Evolutionary conservation across 2,113 vertebrate species (phyloP).

Genomic region (Crotalus horridus): DNA sequence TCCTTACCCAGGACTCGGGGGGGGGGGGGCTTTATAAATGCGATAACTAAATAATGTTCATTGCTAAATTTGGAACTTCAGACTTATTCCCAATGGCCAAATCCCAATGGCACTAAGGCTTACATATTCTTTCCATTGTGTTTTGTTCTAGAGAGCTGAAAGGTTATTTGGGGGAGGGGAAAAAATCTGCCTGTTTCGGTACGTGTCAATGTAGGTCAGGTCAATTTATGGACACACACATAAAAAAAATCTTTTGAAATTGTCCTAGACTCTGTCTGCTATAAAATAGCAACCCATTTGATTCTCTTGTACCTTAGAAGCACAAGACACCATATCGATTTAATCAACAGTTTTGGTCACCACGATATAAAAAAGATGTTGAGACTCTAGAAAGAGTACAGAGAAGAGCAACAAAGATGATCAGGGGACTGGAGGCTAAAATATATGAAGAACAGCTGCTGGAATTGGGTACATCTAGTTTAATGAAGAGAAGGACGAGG

Average conservation of each 20-base stretch:
- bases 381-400: too few relatives aligned
- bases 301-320: too few relatives aligned
- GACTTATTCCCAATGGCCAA: background rate
- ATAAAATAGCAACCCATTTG: too few relatives aligned
- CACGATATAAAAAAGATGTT: too few relatives aligned
- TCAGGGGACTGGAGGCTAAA: too few relatives aligned
- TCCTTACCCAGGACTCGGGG: too few relatives aligned
- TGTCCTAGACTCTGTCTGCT: background rate
- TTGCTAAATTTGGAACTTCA: background rate
- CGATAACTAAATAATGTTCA: background rate
- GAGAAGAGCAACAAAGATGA: too few relatives aligned
- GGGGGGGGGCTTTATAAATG: background rate
- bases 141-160: background rate
- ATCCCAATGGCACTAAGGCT: background rate
- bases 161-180: background rate
- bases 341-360: too few relatives aligned
- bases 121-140: background rate
- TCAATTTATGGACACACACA: background rate
- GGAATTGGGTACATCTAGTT: too few relatives aligned
- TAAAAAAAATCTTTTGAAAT: background rate
- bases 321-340: too few relatives aligned
- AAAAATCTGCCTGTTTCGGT: background rate
- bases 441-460: too few relatives aligned
- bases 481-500: too few relatives aligned
- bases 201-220: background rate